Evolutionary conservation across 2,797 vertebrate genomes (phyloP).

Genomic region (Scyliorhinus canicula): DNA sequence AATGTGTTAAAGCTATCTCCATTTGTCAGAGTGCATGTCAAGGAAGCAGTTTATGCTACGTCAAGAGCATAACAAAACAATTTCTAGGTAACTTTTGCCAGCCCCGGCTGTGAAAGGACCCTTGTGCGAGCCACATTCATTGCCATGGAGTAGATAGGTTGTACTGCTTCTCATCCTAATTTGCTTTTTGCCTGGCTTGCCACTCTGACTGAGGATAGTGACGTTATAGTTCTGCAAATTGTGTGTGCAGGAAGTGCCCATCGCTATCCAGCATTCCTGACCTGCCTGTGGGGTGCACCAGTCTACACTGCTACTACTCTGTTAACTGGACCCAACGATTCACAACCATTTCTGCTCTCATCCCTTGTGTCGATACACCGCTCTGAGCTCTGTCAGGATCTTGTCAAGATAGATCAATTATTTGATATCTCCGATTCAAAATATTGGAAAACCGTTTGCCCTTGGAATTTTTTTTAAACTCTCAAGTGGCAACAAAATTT

Average conservation of each 20-base stretch:
- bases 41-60: too few species aligned
- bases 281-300: neutral
- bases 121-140: neutral
- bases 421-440: neutral
- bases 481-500: neutral
- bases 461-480: neutral
- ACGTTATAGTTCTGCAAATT: neutral
- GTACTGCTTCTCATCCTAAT: neutral
- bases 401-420: neutral
- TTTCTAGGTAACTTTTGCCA: neutral
- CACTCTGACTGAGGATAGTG: neutral
- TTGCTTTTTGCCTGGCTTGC: neutral
- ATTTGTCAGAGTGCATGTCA: too few species aligned
- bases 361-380: too few species aligned
- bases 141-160: neutral
- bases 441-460: neutral
- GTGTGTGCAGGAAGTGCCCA: neutral
- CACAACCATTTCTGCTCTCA: too few species aligned
- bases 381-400: neutral
- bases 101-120: neutral
- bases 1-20: too few species aligned
- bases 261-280: neutral
- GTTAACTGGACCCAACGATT: neutral
- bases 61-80: too few species aligned
- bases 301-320: neutral